A percentile compares a stretch with the other conserved stretches of the same genome.
Evolutionary conservation across 2,797 vertebrate genomes (phyloP).

Genomic region (Clarias fuscus): DNA sequence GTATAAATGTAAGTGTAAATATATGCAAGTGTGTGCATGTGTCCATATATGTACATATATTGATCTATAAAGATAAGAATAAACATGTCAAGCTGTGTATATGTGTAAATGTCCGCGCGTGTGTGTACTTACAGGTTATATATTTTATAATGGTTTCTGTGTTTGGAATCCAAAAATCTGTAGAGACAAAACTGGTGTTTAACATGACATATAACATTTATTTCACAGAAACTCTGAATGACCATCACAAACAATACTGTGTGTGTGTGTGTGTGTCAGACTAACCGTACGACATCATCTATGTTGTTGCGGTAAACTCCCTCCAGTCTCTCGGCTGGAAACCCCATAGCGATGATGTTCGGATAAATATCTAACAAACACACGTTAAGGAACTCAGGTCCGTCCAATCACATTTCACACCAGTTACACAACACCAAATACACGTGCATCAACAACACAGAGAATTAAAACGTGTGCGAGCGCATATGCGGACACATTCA

Average conservation of each 20-base stretch:
- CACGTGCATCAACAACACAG: conserved; percentile 71
- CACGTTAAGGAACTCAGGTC: conserved; percentile 65
- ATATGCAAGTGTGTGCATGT: too few relatives aligned
- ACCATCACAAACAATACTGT: not conserved
- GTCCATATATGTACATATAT: not conserved
- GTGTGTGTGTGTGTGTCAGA: conserved; percentile 21
- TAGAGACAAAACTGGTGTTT: not conserved
- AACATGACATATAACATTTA: not conserved
- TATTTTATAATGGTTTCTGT: conserved; percentile 99
- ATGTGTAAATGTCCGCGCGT: not conserved
- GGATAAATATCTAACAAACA: conserved; percentile 93
- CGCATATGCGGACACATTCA: not conserved
- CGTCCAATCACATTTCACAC: not conserved
- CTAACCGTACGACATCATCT: conserved; percentile 98
- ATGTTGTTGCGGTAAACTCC: conserved; percentile 99
- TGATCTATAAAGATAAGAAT: not conserved
- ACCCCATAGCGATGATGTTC: conserved; percentile 99
- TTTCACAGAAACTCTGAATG: not conserved
- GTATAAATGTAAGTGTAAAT: too few relatives aligned
- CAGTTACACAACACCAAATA: not conserved
- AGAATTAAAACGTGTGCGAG: not conserved
- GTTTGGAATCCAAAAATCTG: conserved; percentile 81
- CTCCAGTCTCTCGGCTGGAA: conserved; percentile 98
- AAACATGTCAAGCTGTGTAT: not conserved
- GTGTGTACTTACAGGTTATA: conserved; percentile 98